A percentile compares a stretch with the other conserved stretches of the same genome.
These are phyloP conservation scores for Amazonetta brasiliensis DNA, from an alignment of 2,797 vertebrate species.

Conservation along the genomic window DNA sequence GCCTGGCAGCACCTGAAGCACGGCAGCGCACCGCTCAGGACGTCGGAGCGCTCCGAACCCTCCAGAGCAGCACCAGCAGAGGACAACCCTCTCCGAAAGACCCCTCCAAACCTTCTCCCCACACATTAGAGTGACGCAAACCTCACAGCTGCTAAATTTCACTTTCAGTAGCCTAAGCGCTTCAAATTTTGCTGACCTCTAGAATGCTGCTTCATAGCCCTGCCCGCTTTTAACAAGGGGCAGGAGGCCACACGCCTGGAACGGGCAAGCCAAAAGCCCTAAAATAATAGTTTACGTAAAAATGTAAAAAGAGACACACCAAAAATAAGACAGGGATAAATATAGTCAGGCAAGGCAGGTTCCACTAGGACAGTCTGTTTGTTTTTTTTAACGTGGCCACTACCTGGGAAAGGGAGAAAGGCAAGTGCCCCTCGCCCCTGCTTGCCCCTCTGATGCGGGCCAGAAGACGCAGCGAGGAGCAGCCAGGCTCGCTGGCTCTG, in stretches of 20 bases:
- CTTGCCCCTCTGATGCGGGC: slow-evolving; percentile 9
- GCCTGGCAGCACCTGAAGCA: neutral
- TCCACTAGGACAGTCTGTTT: slow-evolving; percentile 54
- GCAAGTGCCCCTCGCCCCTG: neutral
- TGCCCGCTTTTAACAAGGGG: neutral
- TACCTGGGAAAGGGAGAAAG: slow-evolving; percentile 49
- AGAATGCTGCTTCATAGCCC: slow-evolving; percentile 11
- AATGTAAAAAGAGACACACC: slow-evolving; percentile 47
- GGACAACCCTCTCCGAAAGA: neutral
- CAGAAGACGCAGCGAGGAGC: slow-evolving; percentile 29
- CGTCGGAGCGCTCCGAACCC: neutral
- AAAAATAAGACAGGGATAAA: slow-evolving; percentile 66
- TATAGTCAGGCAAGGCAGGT: slow-evolving; percentile 19
- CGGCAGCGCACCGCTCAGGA: neutral
- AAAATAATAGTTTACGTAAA: slow-evolving; percentile 42
- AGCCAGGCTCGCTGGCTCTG: neutral
- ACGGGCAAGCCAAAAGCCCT: slow-evolving; percentile 57
- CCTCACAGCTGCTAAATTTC: slow-evolving; percentile 40
- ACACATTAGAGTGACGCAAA: neutral
- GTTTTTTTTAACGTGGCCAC: slow-evolving; percentile 30
- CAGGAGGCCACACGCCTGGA: neutral
- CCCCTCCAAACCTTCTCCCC: slow-evolving; percentile 7
- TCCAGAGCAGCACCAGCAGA: neutral
- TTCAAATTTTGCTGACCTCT: slow-evolving; percentile 53
- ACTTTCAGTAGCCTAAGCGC: slow-evolving; percentile 60